These are phyloP conservation scores for Lithophane socia DNA, from an alignment of 2,888 invertebrate genomes.

Conservation along the genomic window DNA sequence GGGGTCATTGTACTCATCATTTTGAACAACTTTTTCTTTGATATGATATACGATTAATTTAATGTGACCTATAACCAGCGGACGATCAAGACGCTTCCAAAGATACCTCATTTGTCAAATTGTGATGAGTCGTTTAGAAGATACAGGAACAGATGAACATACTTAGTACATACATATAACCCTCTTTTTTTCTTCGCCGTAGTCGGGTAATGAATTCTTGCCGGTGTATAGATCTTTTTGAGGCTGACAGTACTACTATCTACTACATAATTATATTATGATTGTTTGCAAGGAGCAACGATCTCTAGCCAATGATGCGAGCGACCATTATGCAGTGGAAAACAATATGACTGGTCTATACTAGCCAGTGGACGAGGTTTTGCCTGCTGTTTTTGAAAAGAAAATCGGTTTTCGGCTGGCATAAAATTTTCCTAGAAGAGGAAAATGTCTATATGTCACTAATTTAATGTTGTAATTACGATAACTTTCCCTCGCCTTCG, in stretches of 20 bases:
- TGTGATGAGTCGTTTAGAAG: no score
- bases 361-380: not conserved
- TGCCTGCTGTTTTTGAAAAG: constrained; percentile 4
- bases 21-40: no score
- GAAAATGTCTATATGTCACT: not conserved
- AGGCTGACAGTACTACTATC: not conserved
- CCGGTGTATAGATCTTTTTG: not conserved
- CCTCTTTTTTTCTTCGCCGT: no score
- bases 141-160: no score
- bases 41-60: no score
- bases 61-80: no score
- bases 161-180: no score
- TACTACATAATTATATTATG: constrained; percentile 18
- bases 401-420: not conserved
- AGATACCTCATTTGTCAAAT: no score
- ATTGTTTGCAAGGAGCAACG: constrained; percentile 56
- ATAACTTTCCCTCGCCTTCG: not conserved
- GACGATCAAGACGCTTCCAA: no score
- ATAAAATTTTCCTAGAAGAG: not conserved
- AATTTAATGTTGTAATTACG: not conserved
- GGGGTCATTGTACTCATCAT: no score
- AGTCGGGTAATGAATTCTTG: not conserved
- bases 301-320: constrained; percentile 59
- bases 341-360: constrained; percentile 46
- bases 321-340: constrained; percentile 31